These are phyloP conservation scores for Branchipolynoe longqiensis DNA, from an alignment of 2,888 invertebrate genomes.

Conservation along the genomic window DNA sequence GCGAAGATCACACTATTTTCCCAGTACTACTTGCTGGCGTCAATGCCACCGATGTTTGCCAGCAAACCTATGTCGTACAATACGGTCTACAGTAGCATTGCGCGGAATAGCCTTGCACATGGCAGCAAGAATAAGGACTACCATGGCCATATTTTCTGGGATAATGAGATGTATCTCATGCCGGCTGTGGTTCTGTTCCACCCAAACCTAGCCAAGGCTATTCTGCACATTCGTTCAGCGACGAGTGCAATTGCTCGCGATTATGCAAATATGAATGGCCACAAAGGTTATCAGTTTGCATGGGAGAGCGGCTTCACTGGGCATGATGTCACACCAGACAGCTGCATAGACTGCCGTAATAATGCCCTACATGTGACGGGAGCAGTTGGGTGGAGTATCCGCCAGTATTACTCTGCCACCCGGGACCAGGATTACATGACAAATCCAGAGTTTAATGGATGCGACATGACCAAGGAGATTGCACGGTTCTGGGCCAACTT, in stretches of 20 bases:
- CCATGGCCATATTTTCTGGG: slow-evolving; percentile 75
- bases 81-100: slow-evolving; percentile 65
- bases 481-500: slow-evolving; percentile 77
- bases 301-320: slow-evolving; percentile 69
- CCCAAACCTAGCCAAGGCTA: slow-evolving; percentile 69
- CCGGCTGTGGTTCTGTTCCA: slow-evolving; percentile 72
- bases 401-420: slow-evolving; percentile 78
- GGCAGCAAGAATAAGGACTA: slow-evolving; percentile 67
- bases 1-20: slow-evolving; percentile 68
- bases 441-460: slow-evolving; percentile 69
- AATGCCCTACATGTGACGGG: slow-evolving; percentile 57
- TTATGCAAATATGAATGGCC: slow-evolving; percentile 20
- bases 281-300: slow-evolving; percentile 60
- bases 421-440: slow-evolving; percentile 74
- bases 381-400: slow-evolving; percentile 66
- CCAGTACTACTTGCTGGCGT: slow-evolving; percentile 74
- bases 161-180: slow-evolving; percentile 73
- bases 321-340: slow-evolving; percentile 59
- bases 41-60: slow-evolving; percentile 71
- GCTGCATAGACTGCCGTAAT: slow-evolving; percentile 43
- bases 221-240: slow-evolving; percentile 9
- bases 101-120: slow-evolving; percentile 65
- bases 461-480: slow-evolving; percentile 74
- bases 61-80: slow-evolving; percentile 66
- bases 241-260: not conserved